A percentile compares a stretch with the other conserved stretches of the same genome.
phyloP scores from a whole-genome alignment of 2,113 vertebrate genomes.

The Recurvirostra avosetta region DNA sequence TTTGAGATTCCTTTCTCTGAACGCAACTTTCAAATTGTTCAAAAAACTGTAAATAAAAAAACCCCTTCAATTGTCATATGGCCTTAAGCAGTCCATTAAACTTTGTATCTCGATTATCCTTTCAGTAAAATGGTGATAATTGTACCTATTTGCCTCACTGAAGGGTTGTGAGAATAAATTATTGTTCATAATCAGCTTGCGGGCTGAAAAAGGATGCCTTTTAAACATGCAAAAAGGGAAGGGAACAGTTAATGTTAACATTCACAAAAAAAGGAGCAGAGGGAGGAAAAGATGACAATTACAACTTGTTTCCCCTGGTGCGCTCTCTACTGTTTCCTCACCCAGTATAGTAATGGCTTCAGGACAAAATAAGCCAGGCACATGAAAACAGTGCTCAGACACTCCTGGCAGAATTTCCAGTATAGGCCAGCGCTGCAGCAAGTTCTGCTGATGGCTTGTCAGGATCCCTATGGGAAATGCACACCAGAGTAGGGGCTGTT shows the following conservation, averaged over 20 bases:
- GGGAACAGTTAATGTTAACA: neutral
- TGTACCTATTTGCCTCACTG: neutral
- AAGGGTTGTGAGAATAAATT: neutral
- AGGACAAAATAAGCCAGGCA: neutral
- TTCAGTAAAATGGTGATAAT: neutral
- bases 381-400: neutral
- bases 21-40: neutral
- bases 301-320: neutral
- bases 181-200: neutral
- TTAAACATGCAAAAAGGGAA: neutral
- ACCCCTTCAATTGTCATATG: neutral
- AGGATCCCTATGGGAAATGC: neutral
- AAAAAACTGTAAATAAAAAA: neutral
- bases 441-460: neutral
- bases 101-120: neutral
- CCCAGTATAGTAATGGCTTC: neutral
- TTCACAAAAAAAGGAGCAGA: neutral
- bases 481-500: fast-evolving
- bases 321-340: neutral
- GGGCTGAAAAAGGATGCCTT: neutral
- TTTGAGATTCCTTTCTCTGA: neutral
- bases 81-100: neutral
- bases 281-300: neutral
- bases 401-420: neutral
- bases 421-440: neutral